phyloP scores from a whole-genome alignment of 2,113 vertebrate genomes.

The Otolemur garnettii region DNA sequence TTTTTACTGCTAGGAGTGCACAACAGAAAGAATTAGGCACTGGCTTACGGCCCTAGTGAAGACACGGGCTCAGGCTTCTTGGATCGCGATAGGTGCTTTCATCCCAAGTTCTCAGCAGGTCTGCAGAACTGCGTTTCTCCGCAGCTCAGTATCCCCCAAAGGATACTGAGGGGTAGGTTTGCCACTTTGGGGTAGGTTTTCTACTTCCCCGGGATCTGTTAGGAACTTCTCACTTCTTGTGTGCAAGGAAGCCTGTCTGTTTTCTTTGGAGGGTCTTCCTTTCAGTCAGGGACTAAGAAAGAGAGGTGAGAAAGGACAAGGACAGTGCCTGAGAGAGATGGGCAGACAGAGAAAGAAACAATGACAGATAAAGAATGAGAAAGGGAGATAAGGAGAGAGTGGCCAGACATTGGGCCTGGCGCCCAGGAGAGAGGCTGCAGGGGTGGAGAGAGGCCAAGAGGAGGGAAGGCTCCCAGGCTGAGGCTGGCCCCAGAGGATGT shows the following conservation, averaged over 20 bases:
- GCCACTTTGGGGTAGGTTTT: background rate
- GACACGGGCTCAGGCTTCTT: background rate
- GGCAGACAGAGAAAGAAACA: conserved; percentile 72
- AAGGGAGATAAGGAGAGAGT: background rate
- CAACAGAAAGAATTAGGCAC: background rate
- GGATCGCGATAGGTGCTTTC: background rate
- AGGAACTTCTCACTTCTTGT: background rate
- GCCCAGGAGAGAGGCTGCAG: conserved; percentile 45
- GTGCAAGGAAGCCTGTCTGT: background rate
- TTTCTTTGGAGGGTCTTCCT: background rate
- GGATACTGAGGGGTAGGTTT: no score
- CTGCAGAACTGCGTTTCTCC: background rate
- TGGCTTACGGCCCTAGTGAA: background rate
- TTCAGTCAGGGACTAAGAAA: background rate
- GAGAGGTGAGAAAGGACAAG: conserved; percentile 51
- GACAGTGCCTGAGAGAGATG: conserved; percentile 31
- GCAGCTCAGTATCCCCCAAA: fast-evolving
- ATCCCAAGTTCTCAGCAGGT: background rate
- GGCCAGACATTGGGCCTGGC: conserved; percentile 50
- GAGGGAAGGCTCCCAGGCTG: background rate
- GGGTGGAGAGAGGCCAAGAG: background rate
- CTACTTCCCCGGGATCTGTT: background rate
- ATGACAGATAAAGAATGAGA: conserved; percentile 37
- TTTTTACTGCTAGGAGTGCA: background rate
- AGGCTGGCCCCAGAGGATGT: background rate